Conservation (phyloP, 2,113 vertebrate species). For the Conger conger region DNA sequence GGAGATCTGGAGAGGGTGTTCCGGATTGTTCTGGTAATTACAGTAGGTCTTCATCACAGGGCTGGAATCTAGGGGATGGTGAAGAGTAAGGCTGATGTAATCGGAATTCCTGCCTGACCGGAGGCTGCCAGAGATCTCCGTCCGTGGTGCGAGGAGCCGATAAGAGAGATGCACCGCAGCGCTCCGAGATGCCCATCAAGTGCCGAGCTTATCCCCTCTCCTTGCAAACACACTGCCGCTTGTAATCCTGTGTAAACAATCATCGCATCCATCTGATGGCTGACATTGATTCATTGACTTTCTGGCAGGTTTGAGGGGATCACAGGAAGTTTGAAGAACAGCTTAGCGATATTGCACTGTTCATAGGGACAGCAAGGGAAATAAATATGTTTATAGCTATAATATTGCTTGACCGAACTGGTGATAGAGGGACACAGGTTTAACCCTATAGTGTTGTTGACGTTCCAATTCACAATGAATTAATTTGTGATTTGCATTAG, state of each 20-base stretch:
- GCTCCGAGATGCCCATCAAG: slow-evolving; percentile 38
- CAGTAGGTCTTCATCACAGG: slow-evolving; percentile 36
- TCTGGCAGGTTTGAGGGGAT: slow-evolving; percentile 41
- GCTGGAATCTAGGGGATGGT: slow-evolving; percentile 6
- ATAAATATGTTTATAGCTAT: slow-evolving; percentile 33
- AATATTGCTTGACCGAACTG: slow-evolving; percentile 31
- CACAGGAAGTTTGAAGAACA: slow-evolving; percentile 39
- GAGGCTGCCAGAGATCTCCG: slow-evolving; percentile 12
- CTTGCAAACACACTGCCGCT: slow-evolving; percentile 43
- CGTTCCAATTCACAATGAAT: not conserved
- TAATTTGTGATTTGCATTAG: not conserved
- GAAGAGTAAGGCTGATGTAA: slow-evolving; percentile 32
- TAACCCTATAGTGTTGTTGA: not conserved
- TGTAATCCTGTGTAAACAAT: slow-evolving; percentile 50
- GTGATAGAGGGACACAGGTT: not conserved
- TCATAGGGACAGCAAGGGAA: slow-evolving; percentile 29
- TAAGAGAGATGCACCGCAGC: slow-evolving; percentile 40
- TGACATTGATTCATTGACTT: slow-evolving; percentile 50
- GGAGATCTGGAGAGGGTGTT: not conserved
- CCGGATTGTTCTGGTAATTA: slow-evolving; percentile 39
- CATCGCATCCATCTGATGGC: slow-evolving; percentile 37
- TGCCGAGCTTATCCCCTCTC: slow-evolving; percentile 34
- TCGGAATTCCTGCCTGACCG: slow-evolving; percentile 39
- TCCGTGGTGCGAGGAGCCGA: slow-evolving; percentile 25
- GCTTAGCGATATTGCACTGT: slow-evolving; percentile 40